Percentiles rank a stretch among this genome's conserved stretches.
Conservation (phyloP, 2,888 invertebrate species). For the Euphydryas editha region DNA sequence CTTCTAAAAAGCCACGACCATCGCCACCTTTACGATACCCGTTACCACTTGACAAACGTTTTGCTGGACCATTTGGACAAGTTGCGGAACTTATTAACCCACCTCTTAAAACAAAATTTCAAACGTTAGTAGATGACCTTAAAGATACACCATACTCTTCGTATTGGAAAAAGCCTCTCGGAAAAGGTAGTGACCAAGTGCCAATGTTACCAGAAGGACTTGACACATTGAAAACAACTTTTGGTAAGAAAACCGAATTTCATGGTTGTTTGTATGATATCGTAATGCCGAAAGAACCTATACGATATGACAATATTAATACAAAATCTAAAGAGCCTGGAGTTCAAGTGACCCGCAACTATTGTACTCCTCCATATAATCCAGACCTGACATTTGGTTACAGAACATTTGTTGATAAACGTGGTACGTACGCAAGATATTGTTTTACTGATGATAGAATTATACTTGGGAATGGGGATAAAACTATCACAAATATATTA, state of each 20-base stretch:
- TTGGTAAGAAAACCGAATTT: constrained; percentile 59
- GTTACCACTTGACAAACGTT: constrained; percentile 57
- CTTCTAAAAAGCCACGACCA: constrained; percentile 56
- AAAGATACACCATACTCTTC: constrained; percentile 67
- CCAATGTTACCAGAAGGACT: constrained; percentile 73
- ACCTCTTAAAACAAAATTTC: constrained; percentile 64
- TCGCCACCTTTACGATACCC: constrained; percentile 62
- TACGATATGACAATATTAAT: constrained; percentile 56
- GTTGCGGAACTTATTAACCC: constrained; percentile 61
- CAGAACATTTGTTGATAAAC: constrained; percentile 68
- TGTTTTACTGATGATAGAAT: constrained; percentile 70
- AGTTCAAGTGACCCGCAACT: constrained; percentile 59
- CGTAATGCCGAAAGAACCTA: constrained; percentile 66
- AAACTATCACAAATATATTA: constrained; percentile 62
- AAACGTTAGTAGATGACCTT: constrained; percentile 63
- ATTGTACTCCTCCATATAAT: constrained; percentile 70
- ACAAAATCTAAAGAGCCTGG: constrained; percentile 51
- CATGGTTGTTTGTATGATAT: constrained; percentile 67
- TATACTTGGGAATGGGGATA: constrained; percentile 61
- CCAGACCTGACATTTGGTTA: constrained; percentile 73
- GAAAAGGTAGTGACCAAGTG: constrained; percentile 56
- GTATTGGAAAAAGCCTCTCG: constrained; percentile 68
- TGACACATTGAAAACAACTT: constrained; percentile 59
- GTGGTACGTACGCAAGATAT: constrained; percentile 74
- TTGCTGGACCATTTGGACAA: constrained; percentile 56